phyloP scores from a whole-genome alignment of 2,113 vertebrate species.

The Erinaceus europaeus region DNA sequence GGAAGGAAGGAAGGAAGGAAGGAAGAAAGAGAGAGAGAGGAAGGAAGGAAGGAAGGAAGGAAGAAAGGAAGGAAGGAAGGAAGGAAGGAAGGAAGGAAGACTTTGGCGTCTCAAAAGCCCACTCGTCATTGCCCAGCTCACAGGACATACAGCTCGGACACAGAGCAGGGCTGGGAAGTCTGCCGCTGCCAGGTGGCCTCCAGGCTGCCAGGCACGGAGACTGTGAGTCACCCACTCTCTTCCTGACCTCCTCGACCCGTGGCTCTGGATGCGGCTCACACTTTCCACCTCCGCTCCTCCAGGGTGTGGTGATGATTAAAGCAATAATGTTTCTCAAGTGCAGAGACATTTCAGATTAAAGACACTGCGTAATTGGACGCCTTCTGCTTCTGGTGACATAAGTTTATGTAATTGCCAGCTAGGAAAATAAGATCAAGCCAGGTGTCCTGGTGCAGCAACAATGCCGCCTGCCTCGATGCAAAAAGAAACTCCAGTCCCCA shows the following conservation, averaged over 20 bases:
- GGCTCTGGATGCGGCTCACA: background rate
- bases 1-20: too few species aligned
- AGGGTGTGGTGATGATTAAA: conserved; percentile 48
- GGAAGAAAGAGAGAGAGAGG: too few species aligned
- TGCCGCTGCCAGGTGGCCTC: background rate
- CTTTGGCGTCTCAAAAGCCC: too few species aligned
- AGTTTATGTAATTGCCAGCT: background rate
- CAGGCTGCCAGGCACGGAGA: background rate
- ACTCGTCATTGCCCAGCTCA: too few species aligned
- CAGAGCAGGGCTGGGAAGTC: background rate
- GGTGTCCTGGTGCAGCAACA: background rate
- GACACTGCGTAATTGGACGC: background rate
- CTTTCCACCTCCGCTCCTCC: conserved; percentile 11
- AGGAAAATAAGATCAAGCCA: conserved; percentile 16
- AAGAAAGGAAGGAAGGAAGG: too few species aligned
- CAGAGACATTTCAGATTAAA: conserved; percentile 36
- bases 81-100: too few species aligned
- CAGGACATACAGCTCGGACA: background rate
- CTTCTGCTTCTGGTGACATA: background rate
- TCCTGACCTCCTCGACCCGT: conserved; percentile 13
- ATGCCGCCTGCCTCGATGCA: background rate
- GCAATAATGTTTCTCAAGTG: conserved; percentile 43
- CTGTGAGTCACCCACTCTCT: background rate
- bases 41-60: too few species aligned
- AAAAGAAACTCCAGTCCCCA: background rate